Base-by-base conservation (phyloP, 2,113 vertebrate species). In the Cisticola juncidis region DNA sequence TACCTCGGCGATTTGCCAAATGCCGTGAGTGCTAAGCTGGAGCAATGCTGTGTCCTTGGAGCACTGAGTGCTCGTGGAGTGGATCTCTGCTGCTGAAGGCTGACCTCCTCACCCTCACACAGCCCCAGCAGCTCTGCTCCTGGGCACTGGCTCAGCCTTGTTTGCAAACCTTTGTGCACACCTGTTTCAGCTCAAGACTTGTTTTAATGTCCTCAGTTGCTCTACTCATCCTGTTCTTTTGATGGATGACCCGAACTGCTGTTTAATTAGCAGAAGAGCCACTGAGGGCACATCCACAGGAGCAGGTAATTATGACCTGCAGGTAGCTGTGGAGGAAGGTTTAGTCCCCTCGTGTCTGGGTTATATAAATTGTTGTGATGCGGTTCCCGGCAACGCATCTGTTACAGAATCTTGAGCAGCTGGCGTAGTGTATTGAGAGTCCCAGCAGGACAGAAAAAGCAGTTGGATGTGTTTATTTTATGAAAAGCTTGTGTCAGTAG, bases 341-440 rank as follows among this genome's bases (percentile, higher is more conserved):
- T 74, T 0, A 1, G 56, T 48, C 65, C 72, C 73, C 61, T 44
- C 0, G 1, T 38, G 65, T 56, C 51, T 78, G 60, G 21, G 26
- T 92, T 92, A 81, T 68, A 72, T 87, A 89, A 96, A 95, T 64
- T 84, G 92, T 54, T 81, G 73, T 74, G 73, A 81, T 92, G 64
- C 61, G 36, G 60, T 48, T 94, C 71, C 48, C 8, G 16, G 77
- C 3, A 3, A 28, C 4, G 44, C 88, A 78, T 95, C 92, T 92
- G 90, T 77, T 96, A 45, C 24, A 64, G 74, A 86, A 89, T 33
- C 81, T 31, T 45, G 93, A 94, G 91, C 95, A 95, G 89, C 86
- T 95, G 92, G 29, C n/a, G 3, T 18, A 8, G 86, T 5, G 73
- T 40, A 23, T 53, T 38, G 65, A 54, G 54, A 60, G 61, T 85